Conservation (phyloP, 2,888 invertebrate genomes). For the Hemistola chrysoprasaria region DNA sequence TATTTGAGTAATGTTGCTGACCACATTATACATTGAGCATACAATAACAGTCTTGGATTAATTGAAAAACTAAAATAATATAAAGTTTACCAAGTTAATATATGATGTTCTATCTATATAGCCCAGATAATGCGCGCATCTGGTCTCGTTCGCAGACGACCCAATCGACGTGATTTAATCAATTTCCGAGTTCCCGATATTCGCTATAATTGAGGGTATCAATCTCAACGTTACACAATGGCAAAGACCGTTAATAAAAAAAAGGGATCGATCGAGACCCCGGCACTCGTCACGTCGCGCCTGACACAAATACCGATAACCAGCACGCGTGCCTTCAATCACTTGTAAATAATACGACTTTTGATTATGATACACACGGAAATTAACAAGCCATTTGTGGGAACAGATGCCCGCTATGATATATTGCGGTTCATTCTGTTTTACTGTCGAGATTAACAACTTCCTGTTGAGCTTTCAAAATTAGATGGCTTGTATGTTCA, state of each 20-base stretch:
- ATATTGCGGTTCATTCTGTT: slow-evolving; percentile 35
- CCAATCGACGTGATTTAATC: slow-evolving; percentile 79
- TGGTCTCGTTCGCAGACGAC: slow-evolving; percentile 52
- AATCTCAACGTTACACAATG: slow-evolving; percentile 64
- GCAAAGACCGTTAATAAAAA: slow-evolving; percentile 75
- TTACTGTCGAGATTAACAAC: slow-evolving; percentile 34
- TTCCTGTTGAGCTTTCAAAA: slow-evolving; percentile 29
- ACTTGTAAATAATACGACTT: slow-evolving; percentile 55
- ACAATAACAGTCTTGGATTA: too few species aligned
- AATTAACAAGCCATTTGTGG: slow-evolving; percentile 53
- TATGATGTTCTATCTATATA: too few species aligned
- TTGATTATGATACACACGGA: slow-evolving; percentile 42
- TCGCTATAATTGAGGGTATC: slow-evolving; percentile 75
- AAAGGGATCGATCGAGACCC: slow-evolving; percentile 75
- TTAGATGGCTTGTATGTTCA: slow-evolving; percentile 30
- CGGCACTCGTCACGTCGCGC: slow-evolving; percentile 62
- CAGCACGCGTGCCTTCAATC: slow-evolving; percentile 70
- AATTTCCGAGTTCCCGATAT: slow-evolving; percentile 70
- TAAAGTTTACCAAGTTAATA: too few species aligned
- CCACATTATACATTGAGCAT: too few species aligned
- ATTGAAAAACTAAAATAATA: too few species aligned
- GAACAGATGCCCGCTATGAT: slow-evolving; percentile 39
- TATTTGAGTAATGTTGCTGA: too few species aligned
- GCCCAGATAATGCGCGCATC: too few species aligned
- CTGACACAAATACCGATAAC: slow-evolving; percentile 72